These are phyloP conservation scores for Eremobia ochroleuca DNA, from an alignment of 2,888 invertebrate species.

Conservation along the genomic window DNA sequence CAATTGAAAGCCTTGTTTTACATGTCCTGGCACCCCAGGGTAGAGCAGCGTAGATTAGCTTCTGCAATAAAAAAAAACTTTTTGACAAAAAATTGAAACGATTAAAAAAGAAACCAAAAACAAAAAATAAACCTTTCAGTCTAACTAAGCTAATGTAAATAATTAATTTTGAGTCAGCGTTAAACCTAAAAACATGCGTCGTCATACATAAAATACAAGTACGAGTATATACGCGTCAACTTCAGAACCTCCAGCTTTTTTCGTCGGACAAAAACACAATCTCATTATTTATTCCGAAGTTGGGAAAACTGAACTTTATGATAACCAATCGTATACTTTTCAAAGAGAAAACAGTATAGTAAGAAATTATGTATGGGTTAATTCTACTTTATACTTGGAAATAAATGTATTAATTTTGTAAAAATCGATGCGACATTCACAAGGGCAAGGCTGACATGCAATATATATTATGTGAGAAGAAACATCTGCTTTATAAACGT, in stretches of 20 bases:
- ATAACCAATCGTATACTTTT: background rate
- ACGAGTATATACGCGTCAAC: too few relatives aligned
- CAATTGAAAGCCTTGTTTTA: background rate
- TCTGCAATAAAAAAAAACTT: too few relatives aligned
- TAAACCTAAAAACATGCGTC: too few relatives aligned
- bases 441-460: constrained; percentile 35
- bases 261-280: background rate
- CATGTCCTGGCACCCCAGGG: too few relatives aligned
- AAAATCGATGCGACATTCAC: constrained; percentile 28
- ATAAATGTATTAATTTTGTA: background rate
- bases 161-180: too few relatives aligned
- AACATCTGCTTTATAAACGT: constrained; percentile 35
- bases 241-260: too few relatives aligned
- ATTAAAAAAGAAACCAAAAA: too few relatives aligned
- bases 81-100: too few relatives aligned
- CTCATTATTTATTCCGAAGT: background rate
- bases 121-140: too few relatives aligned
- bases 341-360: background rate
- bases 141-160: too few relatives aligned
- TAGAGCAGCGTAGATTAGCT: too few relatives aligned
- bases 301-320: background rate
- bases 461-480: constrained; percentile 41
- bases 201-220: too few relatives aligned
- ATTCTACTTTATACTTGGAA: background rate
- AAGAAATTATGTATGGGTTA: background rate